phyloP scores from a whole-genome alignment of 2,888 invertebrate genomes.

The Cybosia mesomella region DNA sequence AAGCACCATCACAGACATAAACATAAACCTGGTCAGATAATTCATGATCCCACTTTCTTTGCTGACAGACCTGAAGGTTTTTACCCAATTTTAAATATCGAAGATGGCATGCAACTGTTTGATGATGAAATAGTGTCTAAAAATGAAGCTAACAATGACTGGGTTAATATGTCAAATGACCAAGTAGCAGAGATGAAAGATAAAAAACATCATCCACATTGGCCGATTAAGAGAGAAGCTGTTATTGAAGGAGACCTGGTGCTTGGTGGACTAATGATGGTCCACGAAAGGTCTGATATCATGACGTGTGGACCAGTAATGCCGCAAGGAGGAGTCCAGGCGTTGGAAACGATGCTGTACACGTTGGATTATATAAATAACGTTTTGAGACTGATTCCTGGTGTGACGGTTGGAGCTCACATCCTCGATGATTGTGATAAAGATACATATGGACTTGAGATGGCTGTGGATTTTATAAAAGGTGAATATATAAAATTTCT shows the following conservation, averaged over 20 bases:
- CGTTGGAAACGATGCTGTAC: conserved; percentile 96
- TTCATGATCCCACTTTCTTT: conserved; percentile 52
- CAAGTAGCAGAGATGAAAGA: conserved; percentile 76
- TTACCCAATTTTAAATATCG: conserved; percentile 58
- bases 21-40: conserved; percentile 65
- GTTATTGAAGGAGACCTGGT: conserved; percentile 95
- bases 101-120: conserved; percentile 57
- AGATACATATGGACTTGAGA: conserved; percentile 97
- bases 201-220: conserved; percentile 79
- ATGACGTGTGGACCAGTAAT: conserved; percentile 97
- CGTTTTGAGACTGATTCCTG: conserved; percentile 89
- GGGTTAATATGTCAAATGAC: conserved; percentile 76
- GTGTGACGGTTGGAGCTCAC: conserved; percentile 94
- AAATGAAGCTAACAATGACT: conserved; percentile 66
- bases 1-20: conserved; percentile 76
- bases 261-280: conserved; percentile 96
- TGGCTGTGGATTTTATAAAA: conserved; percentile 98
- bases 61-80: conserved; percentile 56
- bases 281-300: conserved; percentile 95
- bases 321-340: conserved; percentile 97
- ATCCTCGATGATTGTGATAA: conserved; percentile 98
- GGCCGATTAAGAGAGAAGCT: conserved; percentile 95
- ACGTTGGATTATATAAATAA: conserved; percentile 94
- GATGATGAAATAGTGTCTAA: conserved; percentile 62
- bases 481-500: conserved; percentile 85